phyloP scores from a whole-genome alignment of 2,797 vertebrate genomes.

The Phataginus tetradactyla region DNA sequence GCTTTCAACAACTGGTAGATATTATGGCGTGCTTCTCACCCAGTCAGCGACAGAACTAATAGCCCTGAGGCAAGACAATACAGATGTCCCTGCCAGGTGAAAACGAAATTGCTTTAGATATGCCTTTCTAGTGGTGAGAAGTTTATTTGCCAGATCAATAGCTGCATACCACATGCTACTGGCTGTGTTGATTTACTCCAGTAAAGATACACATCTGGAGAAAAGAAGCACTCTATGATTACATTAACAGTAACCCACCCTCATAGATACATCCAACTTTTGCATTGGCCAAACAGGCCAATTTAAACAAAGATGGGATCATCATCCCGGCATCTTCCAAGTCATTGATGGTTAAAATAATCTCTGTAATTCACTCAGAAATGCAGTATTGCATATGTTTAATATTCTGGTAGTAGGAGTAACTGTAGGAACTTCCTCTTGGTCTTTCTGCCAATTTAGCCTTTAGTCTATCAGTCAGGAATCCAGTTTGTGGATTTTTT shows the following conservation, averaged over 20 bases:
- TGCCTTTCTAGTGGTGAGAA: not conserved
- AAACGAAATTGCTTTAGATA: not conserved
- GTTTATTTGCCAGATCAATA: not conserved
- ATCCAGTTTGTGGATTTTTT: not conserved
- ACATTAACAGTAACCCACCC: not conserved
- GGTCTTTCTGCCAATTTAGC: not conserved
- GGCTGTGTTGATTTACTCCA: not conserved
- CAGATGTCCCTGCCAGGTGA: not conserved
- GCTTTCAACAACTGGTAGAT: not conserved
- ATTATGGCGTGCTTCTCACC: not conserved
- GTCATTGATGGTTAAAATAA: not conserved
- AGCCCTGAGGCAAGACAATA: not conserved
- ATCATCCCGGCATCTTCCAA: not conserved
- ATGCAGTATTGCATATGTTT: conserved; percentile 23
- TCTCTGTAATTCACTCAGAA: not conserved
- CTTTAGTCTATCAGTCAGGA: not conserved
- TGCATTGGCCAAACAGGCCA: not conserved
- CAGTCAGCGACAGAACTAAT: not conserved
- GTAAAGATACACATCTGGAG: not conserved
- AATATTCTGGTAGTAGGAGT: not conserved
- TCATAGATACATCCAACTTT: not conserved
- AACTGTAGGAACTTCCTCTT: not conserved
- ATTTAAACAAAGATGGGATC: not conserved
- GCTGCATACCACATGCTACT: not conserved
- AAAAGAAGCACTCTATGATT: not conserved